These are phyloP conservation scores for Pedicia rivosa DNA, from an alignment of 2,888 invertebrate species.

Conservation along the genomic window DNA sequence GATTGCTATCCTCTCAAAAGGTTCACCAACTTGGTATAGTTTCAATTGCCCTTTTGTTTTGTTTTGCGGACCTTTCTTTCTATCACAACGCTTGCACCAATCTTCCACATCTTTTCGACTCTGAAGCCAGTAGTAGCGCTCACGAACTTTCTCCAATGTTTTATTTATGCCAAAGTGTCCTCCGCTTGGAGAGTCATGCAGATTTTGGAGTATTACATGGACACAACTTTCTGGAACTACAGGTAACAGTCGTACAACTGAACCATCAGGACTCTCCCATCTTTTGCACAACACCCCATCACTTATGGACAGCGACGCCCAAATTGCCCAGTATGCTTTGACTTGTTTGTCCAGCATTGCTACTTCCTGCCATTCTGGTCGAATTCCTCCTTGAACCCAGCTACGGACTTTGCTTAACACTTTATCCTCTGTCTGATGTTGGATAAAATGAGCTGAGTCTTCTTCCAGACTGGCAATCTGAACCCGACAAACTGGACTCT, in stretches of 20 bases:
- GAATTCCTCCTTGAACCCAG: not conserved
- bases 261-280: slow-evolving; percentile 6
- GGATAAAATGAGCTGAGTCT: too few species aligned
- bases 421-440: too few species aligned
- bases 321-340: too few species aligned
- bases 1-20: slow-evolving; percentile 9
- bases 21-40: slow-evolving; percentile 10
- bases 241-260: not conserved
- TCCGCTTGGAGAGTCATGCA: slow-evolving; percentile 14
- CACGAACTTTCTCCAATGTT: slow-evolving; percentile 14
- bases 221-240: slow-evolving; percentile 10
- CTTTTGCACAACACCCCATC: slow-evolving; percentile 1
- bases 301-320: not conserved
- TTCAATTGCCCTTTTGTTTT: slow-evolving; percentile 12
- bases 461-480: too few species aligned
- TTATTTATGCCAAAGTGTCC: slow-evolving; percentile 17
- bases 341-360: too few species aligned
- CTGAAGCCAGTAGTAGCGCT: slow-evolving; percentile 15
- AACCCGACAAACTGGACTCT: too few species aligned
- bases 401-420: too few species aligned
- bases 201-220: slow-evolving; percentile 10
- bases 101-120: slow-evolving; percentile 11
- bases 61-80: slow-evolving; percentile 12
- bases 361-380: slow-evolving; percentile 3
- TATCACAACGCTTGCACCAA: slow-evolving; percentile 14